phyloP scores from a whole-genome alignment of 1,140 invertebrate species.

The Polyergus mexicanus region DNA sequence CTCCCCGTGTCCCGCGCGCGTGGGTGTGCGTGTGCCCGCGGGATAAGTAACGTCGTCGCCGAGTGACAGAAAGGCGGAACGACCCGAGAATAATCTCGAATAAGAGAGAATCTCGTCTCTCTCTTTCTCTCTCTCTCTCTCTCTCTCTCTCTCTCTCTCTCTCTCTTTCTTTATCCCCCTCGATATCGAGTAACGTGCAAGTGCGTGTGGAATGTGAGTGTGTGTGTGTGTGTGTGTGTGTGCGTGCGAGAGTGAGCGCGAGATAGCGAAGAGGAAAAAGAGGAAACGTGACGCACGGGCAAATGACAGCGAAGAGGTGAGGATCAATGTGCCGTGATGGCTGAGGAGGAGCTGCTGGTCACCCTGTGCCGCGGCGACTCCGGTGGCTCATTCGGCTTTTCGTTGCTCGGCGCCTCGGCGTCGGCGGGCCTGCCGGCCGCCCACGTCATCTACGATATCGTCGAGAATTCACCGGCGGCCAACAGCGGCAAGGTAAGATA shows the following conservation, averaged over 20 bases:
- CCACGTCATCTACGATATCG: constrained; percentile 96
- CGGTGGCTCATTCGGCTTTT: constrained; percentile 95
- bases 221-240: background rate
- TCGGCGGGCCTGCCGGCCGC: constrained; percentile 92
- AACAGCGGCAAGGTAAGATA: constrained; percentile 94
- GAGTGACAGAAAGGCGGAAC: constrained; percentile 45
- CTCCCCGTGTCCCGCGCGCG: constrained; percentile 29
- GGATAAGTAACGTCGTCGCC: constrained; percentile 6
- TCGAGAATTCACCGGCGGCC: constrained; percentile 96
- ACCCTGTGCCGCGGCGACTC: constrained; percentile 93
- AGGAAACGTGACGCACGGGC: constrained; percentile 19
- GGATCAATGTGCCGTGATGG: constrained; percentile 88
- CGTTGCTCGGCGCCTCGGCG: constrained; percentile 93
- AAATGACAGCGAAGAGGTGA: constrained; percentile 67
- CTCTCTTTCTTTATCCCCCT: background rate
- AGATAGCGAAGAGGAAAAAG: background rate
- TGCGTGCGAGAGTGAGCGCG: background rate
- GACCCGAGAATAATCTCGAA: constrained; percentile 32
- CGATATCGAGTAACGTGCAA: background rate
- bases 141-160: no score
- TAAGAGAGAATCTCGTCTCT: constrained; percentile 10
- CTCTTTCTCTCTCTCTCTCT: no score
- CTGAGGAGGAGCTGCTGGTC: constrained; percentile 95
- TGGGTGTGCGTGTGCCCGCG: constrained; percentile 50
- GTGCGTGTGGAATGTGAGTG: background rate